A percentile compares a stretch with the other conserved stretches of the same genome.
Conservation (phyloP, 2,888 invertebrate genomes). For the Agonopterix alstromeriana region DNA sequence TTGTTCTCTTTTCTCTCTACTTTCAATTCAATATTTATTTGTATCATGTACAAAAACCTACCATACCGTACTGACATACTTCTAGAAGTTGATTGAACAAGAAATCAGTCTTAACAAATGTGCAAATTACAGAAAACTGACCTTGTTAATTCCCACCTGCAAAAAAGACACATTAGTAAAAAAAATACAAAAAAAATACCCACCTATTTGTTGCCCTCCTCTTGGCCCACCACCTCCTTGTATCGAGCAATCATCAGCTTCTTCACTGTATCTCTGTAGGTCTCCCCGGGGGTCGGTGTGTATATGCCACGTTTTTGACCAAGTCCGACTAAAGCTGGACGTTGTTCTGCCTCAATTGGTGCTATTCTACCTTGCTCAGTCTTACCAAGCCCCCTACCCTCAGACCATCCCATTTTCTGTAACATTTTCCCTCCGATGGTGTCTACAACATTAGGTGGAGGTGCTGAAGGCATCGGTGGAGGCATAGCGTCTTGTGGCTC, state of each 20-base stretch:
- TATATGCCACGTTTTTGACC: constrained; percentile 89
- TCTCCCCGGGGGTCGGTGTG: constrained; percentile 87
- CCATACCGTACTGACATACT: neutral
- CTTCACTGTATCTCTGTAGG: constrained; percentile 92
- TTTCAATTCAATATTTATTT: too few species aligned
- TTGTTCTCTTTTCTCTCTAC: too few species aligned
- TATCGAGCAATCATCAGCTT: constrained; percentile 93
- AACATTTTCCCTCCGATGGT: constrained; percentile 96
- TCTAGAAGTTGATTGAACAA: neutral
- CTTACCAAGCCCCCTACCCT: constrained; percentile 96
- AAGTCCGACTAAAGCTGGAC: constrained; percentile 88
- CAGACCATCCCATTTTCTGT: constrained; percentile 99
- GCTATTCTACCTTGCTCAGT: constrained; percentile 94
- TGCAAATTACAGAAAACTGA: neutral
- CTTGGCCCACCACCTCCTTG: constrained; percentile 85
- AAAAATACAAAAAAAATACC: constrained; percentile 25
- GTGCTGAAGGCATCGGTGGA: constrained; percentile 72
- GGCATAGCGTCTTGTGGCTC: constrained; percentile 42
- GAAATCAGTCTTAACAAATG: neutral
- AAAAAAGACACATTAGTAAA: constrained; percentile 17
- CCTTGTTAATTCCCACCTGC: constrained; percentile 10
- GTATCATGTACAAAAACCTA: too few species aligned
- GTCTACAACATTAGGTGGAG: constrained; percentile 85
- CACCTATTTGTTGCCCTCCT: constrained; percentile 62
- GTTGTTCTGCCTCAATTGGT: constrained; percentile 88